Evolutionary conservation across 2,113 vertebrate species (phyloP).

Genomic region (Corydoras sp.): DNA sequence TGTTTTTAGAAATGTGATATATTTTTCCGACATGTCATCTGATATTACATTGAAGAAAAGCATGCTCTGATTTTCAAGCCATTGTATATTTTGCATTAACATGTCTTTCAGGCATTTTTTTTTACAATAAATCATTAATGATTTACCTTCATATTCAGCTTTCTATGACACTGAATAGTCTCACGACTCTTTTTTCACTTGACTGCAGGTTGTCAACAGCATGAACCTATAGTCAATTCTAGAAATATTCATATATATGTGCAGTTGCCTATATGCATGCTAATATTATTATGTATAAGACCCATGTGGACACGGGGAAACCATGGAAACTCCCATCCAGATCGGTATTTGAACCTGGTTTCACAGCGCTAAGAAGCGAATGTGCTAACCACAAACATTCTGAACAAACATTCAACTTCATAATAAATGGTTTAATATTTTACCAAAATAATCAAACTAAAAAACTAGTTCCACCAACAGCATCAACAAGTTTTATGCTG

Average conservation of each 20-base stretch:
- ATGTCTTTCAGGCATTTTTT: constrained; percentile 17
- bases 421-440: too few species aligned
- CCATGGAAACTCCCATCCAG: too few species aligned
- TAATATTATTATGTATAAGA: too few species aligned
- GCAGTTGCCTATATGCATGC: too few species aligned
- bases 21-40: constrained; percentile 28
- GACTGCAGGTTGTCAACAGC: not conserved
- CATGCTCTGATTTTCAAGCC: constrained; percentile 15
- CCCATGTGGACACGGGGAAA: too few species aligned
- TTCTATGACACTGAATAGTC: constrained; percentile 12
- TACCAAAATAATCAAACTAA: too few species aligned
- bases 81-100: constrained; percentile 14
- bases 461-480: too few species aligned
- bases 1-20: constrained; percentile 1
- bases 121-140: constrained; percentile 18
- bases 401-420: too few species aligned
- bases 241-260: not conserved
- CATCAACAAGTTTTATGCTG: too few species aligned
- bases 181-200: constrained; percentile 10
- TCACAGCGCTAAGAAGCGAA: too few species aligned
- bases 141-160: constrained; percentile 21
- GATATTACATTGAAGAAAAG: constrained; percentile 29
- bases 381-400: too few species aligned
- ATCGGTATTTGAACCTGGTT: too few species aligned
- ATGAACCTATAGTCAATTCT: not conserved